phyloP scores from a whole-genome alignment of 2,797 vertebrate genomes.

The Sebastes kiyomatsui region DNA sequence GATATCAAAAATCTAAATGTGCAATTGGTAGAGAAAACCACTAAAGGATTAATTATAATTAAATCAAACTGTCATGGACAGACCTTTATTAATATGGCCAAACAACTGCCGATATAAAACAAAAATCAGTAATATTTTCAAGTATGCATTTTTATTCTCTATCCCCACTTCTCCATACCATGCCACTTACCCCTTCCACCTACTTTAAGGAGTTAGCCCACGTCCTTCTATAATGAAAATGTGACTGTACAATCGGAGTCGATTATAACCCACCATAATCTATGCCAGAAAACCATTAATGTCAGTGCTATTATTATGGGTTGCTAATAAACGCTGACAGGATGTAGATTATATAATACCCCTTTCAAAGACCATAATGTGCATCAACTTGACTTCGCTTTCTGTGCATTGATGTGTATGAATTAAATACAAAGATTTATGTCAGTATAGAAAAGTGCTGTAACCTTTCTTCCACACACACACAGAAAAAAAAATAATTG shows the following conservation, averaged over 20 bases:
- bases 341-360: background rate
- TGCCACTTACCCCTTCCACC: background rate
- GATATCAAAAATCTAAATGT: too few species aligned
- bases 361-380: constrained; percentile 1
- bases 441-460: background rate
- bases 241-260: background rate
- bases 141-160: background rate
- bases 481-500: background rate
- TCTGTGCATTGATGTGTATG: background rate
- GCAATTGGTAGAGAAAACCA: too few species aligned
- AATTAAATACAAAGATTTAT: background rate
- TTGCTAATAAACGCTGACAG: constrained; percentile 2
- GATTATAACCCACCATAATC: background rate
- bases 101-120: background rate
- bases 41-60: too few species aligned
- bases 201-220: background rate
- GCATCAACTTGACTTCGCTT: background rate
- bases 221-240: constrained; percentile 6
- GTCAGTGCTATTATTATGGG: constrained; percentile 5
- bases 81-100: background rate
- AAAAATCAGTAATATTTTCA: background rate
- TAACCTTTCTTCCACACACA: background rate
- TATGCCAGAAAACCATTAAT: constrained; percentile 15
- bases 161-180: background rate
- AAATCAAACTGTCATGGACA: background rate